A percentile compares a stretch with the other conserved stretches of the same genome.
Evolutionary conservation across 2,888 invertebrate genomes (phyloP).

Genomic region (Callinectes sapidus): DNA sequence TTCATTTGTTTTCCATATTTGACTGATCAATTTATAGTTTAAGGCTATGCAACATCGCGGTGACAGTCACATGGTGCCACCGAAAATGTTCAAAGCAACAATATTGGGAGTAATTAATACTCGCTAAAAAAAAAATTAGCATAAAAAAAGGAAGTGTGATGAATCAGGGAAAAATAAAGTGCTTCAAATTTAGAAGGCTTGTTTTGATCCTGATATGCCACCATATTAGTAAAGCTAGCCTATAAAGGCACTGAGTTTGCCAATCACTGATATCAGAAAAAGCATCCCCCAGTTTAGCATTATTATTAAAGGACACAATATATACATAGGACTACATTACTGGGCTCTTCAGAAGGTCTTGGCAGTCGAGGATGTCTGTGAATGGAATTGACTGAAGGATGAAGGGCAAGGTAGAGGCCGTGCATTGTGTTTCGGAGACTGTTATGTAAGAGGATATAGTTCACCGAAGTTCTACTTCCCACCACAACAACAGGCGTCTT

Average conservation of each 20-base stretch:
- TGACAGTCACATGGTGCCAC: no score
- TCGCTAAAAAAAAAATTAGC: no score
- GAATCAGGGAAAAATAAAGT: no score
- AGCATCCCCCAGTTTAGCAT: not conserved
- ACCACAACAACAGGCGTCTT: conserved; percentile 16
- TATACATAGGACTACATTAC: not conserved
- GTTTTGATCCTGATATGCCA: no score
- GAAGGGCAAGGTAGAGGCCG: conserved; percentile 30
- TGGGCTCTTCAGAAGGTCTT: not conserved
- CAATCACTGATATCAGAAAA: not conserved
- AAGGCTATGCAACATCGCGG: no score
- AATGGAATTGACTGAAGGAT: not conserved
- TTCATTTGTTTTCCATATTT: no score
- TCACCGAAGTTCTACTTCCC: not conserved
- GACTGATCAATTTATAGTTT: no score
- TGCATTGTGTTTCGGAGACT: conserved; percentile 31
- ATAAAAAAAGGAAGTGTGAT: no score
- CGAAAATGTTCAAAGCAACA: no score
- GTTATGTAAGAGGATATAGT: not conserved
- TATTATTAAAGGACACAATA: not conserved
- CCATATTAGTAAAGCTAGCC: no score
- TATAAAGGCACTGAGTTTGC: not conserved
- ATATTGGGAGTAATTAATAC: no score
- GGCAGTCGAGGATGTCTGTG: not conserved
- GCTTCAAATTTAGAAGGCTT: no score